Evolutionary conservation across 2,888 invertebrate species (phyloP).

Genomic region (Liodrosophila aerea): DNA sequence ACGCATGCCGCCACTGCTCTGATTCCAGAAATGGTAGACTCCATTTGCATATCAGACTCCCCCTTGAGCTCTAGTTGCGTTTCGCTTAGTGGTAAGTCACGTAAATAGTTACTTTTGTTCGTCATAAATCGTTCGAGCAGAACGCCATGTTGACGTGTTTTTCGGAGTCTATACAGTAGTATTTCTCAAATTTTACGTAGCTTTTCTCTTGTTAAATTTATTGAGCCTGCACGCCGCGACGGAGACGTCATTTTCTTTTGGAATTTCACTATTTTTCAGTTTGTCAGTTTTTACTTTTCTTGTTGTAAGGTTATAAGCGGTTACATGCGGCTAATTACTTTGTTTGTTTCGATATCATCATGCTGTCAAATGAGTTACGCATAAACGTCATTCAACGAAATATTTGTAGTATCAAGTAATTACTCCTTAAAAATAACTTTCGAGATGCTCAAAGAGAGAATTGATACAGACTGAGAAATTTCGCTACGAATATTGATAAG

Average conservation of each 20-base stretch:
- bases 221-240: conserved; percentile 36
- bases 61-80: conserved; percentile 39
- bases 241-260: conserved; percentile 47
- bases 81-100: conserved; percentile 63
- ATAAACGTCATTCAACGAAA: conserved; percentile 15
- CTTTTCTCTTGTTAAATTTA: conserved; percentile 49
- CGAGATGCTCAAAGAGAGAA: too few species aligned
- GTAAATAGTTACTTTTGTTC: conserved; percentile 69
- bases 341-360: conserved; percentile 62
- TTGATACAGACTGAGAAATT: too few species aligned
- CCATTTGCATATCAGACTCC: conserved; percentile 45
- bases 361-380: conserved; percentile 16
- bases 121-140: conserved; percentile 78
- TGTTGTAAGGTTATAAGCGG: conserved; percentile 37
- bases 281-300: conserved; percentile 39
- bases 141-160: conserved; percentile 68
- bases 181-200: conserved; percentile 12
- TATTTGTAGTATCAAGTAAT: not conserved
- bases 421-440: too few species aligned
- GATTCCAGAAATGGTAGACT: conserved; percentile 36
- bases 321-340: conserved; percentile 71
- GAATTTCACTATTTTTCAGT: conserved; percentile 71
- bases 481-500: too few species aligned
- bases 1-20: conserved; percentile 19
- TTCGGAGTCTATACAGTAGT: conserved; percentile 28